Evolutionary conservation across 2,797 vertebrate genomes (phyloP).

Genomic region (Acanthopagrus latus): DNA sequence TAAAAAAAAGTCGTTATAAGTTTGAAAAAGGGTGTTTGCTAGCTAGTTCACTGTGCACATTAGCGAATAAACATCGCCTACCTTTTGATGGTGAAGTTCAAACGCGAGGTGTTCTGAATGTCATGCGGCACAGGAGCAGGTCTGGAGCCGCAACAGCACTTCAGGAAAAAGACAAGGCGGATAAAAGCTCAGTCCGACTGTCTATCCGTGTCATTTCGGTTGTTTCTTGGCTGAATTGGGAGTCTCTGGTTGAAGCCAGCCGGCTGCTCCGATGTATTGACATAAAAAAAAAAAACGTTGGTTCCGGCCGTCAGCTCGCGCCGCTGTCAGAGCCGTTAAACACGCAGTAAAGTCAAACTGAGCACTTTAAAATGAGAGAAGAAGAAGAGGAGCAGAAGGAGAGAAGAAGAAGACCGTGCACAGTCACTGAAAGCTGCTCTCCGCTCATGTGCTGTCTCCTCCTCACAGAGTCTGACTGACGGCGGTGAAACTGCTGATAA

Average conservation of each 20-base stretch:
- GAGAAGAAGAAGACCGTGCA: background rate
- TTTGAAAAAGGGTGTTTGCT: background rate
- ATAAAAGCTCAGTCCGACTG: background rate
- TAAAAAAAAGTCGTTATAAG: background rate
- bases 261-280: background rate
- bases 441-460: slow-evolving; percentile 41
- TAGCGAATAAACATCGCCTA: slow-evolving; percentile 52
- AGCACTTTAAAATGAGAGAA: slow-evolving; percentile 10
- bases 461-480: slow-evolving; percentile 18
- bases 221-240: background rate
- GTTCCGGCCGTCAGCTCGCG: slow-evolving; percentile 14
- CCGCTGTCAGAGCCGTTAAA: background rate
- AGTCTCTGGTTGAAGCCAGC: background rate
- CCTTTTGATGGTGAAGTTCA: slow-evolving; percentile 60
- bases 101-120: slow-evolving; percentile 26
- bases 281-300: background rate
- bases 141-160: background rate
- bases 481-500: slow-evolving; percentile 43
- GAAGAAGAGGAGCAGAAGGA: too few relatives aligned
- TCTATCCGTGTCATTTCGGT: slow-evolving; percentile 9
- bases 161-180: background rate
- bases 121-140: background rate
- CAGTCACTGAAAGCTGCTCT: slow-evolving; percentile 16
- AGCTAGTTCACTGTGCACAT: background rate
- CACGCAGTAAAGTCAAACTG: background rate